Evolutionary conservation across 2,888 invertebrate species (phyloP).

Genomic region (Zeuzera pyrina): DNA sequence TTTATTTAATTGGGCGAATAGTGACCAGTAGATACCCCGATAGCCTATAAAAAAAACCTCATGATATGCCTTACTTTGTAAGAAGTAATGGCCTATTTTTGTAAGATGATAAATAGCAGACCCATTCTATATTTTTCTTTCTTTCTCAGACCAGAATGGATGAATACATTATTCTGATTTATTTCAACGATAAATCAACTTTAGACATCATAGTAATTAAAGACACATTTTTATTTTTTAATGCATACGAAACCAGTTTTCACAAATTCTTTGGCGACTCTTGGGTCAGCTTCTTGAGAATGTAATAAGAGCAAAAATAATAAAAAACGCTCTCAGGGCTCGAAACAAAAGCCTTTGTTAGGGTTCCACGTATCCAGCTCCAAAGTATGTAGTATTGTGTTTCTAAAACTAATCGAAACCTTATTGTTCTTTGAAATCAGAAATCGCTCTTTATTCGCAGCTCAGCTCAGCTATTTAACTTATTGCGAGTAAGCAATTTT

Average conservation of each 20-base stretch:
- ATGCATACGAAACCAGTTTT: constrained; percentile 42
- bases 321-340: constrained; percentile 39
- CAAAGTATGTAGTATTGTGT: constrained; percentile 54
- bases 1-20: too few species aligned
- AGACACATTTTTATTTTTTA: constrained; percentile 1
- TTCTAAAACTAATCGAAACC: constrained; percentile 58
- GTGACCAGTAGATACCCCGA: too few species aligned
- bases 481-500: too few species aligned
- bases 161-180: too few species aligned
- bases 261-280: constrained; percentile 38
- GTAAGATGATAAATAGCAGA: too few species aligned
- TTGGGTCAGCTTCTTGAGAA: constrained; percentile 50
- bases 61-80: too few species aligned
- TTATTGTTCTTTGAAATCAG: constrained; percentile 41
- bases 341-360: constrained; percentile 69
- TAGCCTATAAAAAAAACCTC: too few species aligned
- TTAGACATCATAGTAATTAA: background rate
- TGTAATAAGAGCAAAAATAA: constrained; percentile 57
- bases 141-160: too few species aligned
- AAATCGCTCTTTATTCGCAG: too few species aligned
- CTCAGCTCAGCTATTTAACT: too few species aligned
- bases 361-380: constrained; percentile 56
- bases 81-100: too few species aligned
- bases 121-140: too few species aligned
- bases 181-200: background rate